Percentiles rank a stretch among this genome's conserved stretches.
Conservation (phyloP, 1,140 invertebrate genomes). For the Ostrea denselamellosa region DNA sequence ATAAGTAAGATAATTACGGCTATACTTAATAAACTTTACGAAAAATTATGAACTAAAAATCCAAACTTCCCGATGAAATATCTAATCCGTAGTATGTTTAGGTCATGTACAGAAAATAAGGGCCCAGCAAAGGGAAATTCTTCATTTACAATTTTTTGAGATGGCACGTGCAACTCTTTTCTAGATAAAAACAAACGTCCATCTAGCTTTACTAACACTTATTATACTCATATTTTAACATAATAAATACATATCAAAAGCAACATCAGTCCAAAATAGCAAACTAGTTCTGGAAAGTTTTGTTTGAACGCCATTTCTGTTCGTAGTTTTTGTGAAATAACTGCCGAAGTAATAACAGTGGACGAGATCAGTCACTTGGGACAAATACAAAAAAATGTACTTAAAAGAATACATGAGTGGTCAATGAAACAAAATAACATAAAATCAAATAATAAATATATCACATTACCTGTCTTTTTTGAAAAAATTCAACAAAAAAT, state of each 20-base stretch:
- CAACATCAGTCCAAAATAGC: background rate
- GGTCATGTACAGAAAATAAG: slow-evolving; percentile 16
- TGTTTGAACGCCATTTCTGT: slow-evolving; percentile 74
- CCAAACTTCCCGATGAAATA: background rate
- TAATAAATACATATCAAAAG: slow-evolving; percentile 37
- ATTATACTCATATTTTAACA: slow-evolving; percentile 34
- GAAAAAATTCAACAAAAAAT: slow-evolving; percentile 60
- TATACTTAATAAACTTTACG: background rate
- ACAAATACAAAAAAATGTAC: slow-evolving; percentile 51
- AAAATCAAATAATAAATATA: slow-evolving; percentile 42
- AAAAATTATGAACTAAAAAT: background rate
- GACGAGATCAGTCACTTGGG: slow-evolving; percentile 62
- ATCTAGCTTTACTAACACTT: background rate
- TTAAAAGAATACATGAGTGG: slow-evolving; percentile 40
- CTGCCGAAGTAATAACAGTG: slow-evolving; percentile 58
- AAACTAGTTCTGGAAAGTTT: slow-evolving; percentile 61
- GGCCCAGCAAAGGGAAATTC: background rate
- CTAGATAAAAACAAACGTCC: slow-evolving; percentile 49
- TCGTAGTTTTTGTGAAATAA: slow-evolving; percentile 69
- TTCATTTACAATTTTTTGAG: background rate
- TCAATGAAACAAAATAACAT: slow-evolving; percentile 49
- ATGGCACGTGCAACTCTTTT: slow-evolving; percentile 47
- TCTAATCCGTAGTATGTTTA: slow-evolving; percentile 16
- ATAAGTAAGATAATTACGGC: background rate
- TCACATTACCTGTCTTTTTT: slow-evolving; percentile 62